These are phyloP conservation scores for Ia io DNA, from an alignment of 2,113 vertebrate species.

Conservation along the genomic window DNA sequence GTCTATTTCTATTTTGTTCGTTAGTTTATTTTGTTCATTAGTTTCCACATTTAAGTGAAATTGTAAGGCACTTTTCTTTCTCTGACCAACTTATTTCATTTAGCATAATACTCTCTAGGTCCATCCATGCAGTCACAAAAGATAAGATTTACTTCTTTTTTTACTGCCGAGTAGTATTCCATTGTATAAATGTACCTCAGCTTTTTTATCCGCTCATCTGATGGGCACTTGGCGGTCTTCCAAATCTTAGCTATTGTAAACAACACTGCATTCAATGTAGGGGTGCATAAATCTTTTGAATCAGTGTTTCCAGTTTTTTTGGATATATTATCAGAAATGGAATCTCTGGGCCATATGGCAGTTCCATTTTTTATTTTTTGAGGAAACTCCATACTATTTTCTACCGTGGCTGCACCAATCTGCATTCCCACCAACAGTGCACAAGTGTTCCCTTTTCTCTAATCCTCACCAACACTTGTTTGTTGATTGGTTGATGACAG, in stretches of 20 bases:
- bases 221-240: background rate
- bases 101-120: background rate
- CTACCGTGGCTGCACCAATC: background rate
- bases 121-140: background rate
- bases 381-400: background rate
- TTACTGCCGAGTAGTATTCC: background rate
- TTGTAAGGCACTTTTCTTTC: background rate
- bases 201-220: background rate
- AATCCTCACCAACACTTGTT: background rate
- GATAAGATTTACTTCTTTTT: background rate
- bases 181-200: background rate
- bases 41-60: background rate
- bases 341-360: background rate
- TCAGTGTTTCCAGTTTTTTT: background rate
- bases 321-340: background rate
- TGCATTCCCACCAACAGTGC: background rate
- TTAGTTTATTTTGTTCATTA: background rate
- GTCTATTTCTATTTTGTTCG: background rate
- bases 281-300: background rate
- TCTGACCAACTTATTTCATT: background rate
- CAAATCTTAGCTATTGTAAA: background rate
- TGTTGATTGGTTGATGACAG: background rate
- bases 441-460: background rate
- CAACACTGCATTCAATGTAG: background rate
- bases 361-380: background rate